A percentile compares a stretch with the other conserved stretches of the same genome.
These are phyloP conservation scores for Diorhabda sublineata DNA, from an alignment of 1,140 invertebrate species.

Conservation along the genomic window DNA sequence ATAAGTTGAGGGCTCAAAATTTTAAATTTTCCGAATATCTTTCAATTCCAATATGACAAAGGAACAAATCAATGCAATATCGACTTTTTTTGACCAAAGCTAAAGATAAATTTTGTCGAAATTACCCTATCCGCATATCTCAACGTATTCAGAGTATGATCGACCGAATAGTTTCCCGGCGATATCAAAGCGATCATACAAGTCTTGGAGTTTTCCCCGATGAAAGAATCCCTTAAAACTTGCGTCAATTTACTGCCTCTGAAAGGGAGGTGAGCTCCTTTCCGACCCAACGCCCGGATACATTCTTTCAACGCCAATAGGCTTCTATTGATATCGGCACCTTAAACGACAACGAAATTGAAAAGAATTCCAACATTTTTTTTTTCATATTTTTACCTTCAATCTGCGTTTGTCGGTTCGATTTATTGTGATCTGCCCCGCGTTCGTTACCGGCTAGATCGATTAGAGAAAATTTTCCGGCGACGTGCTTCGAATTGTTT, in stretches of 20 bases:
- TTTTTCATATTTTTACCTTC: conserved; percentile 59
- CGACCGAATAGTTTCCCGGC: conserved; percentile 90
- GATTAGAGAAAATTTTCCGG: conserved; percentile 97
- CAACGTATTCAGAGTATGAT: conserved; percentile 96
- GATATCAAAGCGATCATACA: conserved; percentile 99
- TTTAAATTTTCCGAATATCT: no score
- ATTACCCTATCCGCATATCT: conserved; percentile 87
- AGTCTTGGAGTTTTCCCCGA: conserved; percentile 95
- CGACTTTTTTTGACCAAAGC: no score
- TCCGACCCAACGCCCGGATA: conserved; percentile 91
- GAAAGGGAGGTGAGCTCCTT: conserved; percentile 95
- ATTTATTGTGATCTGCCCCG: conserved; percentile 95
- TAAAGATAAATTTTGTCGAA: background rate
- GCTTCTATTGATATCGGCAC: conserved; percentile 98
- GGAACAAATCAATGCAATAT: no score
- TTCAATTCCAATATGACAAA: no score
- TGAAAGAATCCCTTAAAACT: conserved; percentile 97
- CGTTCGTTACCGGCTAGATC: conserved; percentile 98
- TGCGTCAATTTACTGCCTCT: conserved; percentile 96
- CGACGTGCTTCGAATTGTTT: conserved; percentile 64
- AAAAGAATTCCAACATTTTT: background rate
- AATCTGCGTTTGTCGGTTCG: conserved; percentile 93
- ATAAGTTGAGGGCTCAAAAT: no score
- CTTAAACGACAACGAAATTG: conserved; percentile 3
- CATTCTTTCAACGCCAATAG: conserved; percentile 96